Evolutionary conservation across 2,113 vertebrate genomes (phyloP).

Genomic region (Apus apus): DNA sequence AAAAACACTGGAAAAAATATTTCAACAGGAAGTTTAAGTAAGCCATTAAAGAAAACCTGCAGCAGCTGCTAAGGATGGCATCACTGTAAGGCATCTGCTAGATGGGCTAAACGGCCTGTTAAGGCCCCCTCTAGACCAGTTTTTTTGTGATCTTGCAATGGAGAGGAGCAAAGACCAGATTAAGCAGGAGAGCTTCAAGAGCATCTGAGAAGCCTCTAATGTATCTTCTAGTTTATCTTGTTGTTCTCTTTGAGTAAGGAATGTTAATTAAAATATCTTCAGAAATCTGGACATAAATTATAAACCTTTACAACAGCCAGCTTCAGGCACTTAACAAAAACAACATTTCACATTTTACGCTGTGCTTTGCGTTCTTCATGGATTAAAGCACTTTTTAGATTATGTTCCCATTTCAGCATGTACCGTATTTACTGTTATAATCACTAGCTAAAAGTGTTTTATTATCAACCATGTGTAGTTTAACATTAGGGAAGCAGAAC

Average conservation of each 20-base stretch:
- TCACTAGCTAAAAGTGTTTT: neutral
- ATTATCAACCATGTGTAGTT: neutral
- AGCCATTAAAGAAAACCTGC: neutral
- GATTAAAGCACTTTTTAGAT: neutral
- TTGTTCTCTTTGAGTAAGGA: neutral
- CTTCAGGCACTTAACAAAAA: neutral
- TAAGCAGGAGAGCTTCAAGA: neutral
- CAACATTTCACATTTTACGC: neutral
- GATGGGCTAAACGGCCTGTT: neutral
- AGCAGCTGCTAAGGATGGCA: neutral
- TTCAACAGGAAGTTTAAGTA: neutral
- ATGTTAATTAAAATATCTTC: neutral
- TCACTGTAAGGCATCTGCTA: neutral
- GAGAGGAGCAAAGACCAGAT: neutral
- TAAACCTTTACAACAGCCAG: neutral
- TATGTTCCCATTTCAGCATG: neutral
- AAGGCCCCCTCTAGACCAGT: neutral
- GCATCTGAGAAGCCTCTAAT: neutral
- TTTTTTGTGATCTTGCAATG: neutral
- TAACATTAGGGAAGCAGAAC: neutral
- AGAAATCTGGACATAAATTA: slow-evolving; percentile 4
- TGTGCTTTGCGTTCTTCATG: neutral
- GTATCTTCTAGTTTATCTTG: slow-evolving; percentile 20
- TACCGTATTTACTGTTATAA: neutral
- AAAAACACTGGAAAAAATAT: neutral